phyloP scores from a whole-genome alignment of 53 echinoderm and acorn worm species.

The Luidia sarsii region DNA sequence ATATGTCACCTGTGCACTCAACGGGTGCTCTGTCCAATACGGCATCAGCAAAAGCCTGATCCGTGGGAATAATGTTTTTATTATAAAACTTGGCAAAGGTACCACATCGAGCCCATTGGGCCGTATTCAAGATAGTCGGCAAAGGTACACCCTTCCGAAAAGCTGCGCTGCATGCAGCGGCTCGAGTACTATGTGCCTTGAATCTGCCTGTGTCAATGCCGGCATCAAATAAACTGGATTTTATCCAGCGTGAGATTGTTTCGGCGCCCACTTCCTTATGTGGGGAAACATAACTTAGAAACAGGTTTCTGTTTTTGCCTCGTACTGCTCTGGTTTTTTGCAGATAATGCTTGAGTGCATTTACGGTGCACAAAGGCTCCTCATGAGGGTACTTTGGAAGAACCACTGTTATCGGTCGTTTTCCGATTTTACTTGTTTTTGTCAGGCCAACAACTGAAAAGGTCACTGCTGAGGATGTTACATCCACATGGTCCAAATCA shows the following conservation, averaged over 20 bases:
- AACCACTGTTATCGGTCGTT: too few species aligned
- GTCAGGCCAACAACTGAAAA: constrained; percentile 1
- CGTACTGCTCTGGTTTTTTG: constrained; percentile 1
- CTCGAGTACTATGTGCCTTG: too few species aligned
- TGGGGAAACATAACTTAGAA: constrained; percentile 37
- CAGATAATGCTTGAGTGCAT: neutral
- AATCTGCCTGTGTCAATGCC: constrained; percentile 23
- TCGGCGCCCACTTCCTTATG: constrained; percentile 21
- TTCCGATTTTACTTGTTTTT: constrained; percentile 10
- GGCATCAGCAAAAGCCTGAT: too few species aligned
- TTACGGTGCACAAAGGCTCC: neutral
- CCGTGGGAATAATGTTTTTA: too few species aligned
- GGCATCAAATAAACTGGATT: neutral
- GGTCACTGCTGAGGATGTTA: neutral
- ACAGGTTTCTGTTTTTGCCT: neutral
- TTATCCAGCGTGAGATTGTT: constrained; percentile 46
- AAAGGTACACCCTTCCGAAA: too few species aligned
- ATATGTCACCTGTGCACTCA: too few species aligned
- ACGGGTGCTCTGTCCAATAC: too few species aligned
- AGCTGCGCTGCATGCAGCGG: too few species aligned
- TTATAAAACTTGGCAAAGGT: too few species aligned
- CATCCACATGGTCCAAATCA: neutral
- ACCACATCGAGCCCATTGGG: too few species aligned
- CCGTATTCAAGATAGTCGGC: too few species aligned
- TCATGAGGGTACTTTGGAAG: constrained; percentile 2